Base-by-base conservation (phyloP, 2,888 invertebrate species). In the Macaria notata region DNA sequence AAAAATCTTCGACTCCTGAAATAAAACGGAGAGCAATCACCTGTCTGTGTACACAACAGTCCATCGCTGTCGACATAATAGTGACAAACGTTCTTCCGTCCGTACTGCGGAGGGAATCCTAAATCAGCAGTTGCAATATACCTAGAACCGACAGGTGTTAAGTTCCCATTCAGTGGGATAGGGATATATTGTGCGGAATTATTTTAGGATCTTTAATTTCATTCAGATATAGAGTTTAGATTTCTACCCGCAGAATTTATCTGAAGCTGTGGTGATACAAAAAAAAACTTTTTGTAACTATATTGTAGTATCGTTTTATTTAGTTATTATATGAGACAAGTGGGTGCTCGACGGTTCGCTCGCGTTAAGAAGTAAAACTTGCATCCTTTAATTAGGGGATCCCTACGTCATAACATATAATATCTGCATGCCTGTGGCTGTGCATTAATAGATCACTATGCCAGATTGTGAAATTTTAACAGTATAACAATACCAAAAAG, bases 1-100 rank as follows among this genome's bases (percentile, higher is more conserved):
- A 4, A 41, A 5, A 41, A 36, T 8, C 9, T 38, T 7, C 38
- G 8, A 41, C 8, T 4, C 7, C 19, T 44, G 5, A 44, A 44
- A 44, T 29, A 57, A 46, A 53, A 61, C 61, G 39, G 55, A 50
- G 9, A 7, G 53, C 61, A 64, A 62, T 59, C 56, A 66, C 59
- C 67, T 69, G 71, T 48, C 66, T 69, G 69, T 46, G 39, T 29
- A 58, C 45, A 29, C 30, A 63, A 59, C 56, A 51, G 56, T 33
- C 63, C 60, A 4, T 5, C 8, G 56, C 68, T 71, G 71, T 71
- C 72, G 42, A 39, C 39, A 52, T 70, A 69, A 72, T 72, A 63
- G 68, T 61, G 47, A 72, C 66, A 70, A 69, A 72, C 62, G 31
- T 58, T 33, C 46, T 9, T 38, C 41, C 46, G 56, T 56, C 46